Evolutionary conservation across 2,113 vertebrate genomes (phyloP).

Genomic region (Eonycteris spelaea): DNA sequence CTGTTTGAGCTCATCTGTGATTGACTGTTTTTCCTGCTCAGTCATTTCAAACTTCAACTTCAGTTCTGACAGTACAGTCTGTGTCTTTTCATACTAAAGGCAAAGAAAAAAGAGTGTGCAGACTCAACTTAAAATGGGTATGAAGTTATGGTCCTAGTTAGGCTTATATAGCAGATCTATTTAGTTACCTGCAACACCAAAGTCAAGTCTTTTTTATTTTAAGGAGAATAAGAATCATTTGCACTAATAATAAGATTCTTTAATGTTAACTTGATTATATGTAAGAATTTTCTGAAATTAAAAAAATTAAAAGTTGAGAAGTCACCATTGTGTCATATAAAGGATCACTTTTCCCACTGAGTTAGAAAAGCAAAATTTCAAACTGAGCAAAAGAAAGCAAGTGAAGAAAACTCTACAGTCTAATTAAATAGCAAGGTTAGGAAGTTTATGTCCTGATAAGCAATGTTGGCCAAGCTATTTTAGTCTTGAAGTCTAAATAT

Average conservation of each 20-base stretch:
- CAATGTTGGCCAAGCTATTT: slow-evolving; percentile 24
- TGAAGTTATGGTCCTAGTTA: slow-evolving; percentile 54
- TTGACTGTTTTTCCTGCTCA: slow-evolving; percentile 93
- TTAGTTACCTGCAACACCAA: slow-evolving; percentile 26
- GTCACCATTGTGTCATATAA: slow-evolving; percentile 28
- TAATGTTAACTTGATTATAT: slow-evolving; percentile 35
- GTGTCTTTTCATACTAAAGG: slow-evolving; percentile 94
- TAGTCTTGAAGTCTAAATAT: slow-evolving; percentile 26
- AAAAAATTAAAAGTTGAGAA: slow-evolving; percentile 1
- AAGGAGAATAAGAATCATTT: slow-evolving; percentile 29
- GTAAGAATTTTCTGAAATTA: slow-evolving; percentile 32
- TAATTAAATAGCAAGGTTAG: slow-evolving; percentile 44
- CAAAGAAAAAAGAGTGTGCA: slow-evolving; percentile 79
- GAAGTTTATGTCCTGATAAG: slow-evolving; percentile 26
- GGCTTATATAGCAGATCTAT: slow-evolving; percentile 46
- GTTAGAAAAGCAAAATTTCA: slow-evolving; percentile 47
- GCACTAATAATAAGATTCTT: slow-evolving; percentile 5
- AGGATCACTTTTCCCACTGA: slow-evolving; percentile 28
- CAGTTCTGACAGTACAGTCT: slow-evolving; percentile 91
- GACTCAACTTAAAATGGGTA: slow-evolving; percentile 69
- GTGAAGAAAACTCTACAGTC: not conserved
- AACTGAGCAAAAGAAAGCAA: slow-evolving; percentile 42
- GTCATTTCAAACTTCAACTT: slow-evolving; percentile 91
- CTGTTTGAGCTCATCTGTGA: slow-evolving; percentile 94
- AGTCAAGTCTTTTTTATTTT: slow-evolving; percentile 42